Base-by-base conservation (phyloP, 2,797 vertebrate genomes). In the Dendrocincla tyrannina region DNA sequence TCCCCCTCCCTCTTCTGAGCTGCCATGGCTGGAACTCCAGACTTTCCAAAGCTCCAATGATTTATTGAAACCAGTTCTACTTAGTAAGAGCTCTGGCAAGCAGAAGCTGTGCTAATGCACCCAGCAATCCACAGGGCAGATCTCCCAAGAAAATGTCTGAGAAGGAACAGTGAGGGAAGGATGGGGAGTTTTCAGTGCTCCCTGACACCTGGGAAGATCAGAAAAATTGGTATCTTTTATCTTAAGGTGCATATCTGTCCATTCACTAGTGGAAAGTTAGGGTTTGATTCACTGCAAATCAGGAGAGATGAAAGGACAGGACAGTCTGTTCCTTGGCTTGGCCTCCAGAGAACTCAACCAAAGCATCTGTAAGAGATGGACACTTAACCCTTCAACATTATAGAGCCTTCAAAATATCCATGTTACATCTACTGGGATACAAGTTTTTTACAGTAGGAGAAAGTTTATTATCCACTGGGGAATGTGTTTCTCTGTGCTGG, bases 51-150 rank as follows among this genome's bases (percentile, higher is more conserved):
- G 82, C 50, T 63, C 59, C 72, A 77, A 88, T 63, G 87, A 96
- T 94, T 96, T 94, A 95, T 67, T 90, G 88, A 94, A 91, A 95
- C 91, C 91, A 96, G 88, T 96, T 95, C 93, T 85, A 82, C 86
- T 67, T 62, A 73, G 78, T 28, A 84, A 89, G 76, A 95, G 66
- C 89, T 80, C 79, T 56, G 88, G 78, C 88, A 93, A 94, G 93
- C 81, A 91, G 86, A 63, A 85, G 55, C 84, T 88, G 53, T 78
- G 68, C 96, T 91, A 95, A 97, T 77, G 92, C 78, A 62, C 85
- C 49, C 73, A 93, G 80, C 76, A 81, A 96, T 90, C 91, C 89
- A 88, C 82, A 70, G 87, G 28, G 44, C 80, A 81, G 13, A 89
- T 88, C 93, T 79, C 92, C 76, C 72, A 76, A 60, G 13, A 91